Base-by-base conservation (phyloP, 2,888 invertebrate genomes). In the Coelinius sp. region DNA sequence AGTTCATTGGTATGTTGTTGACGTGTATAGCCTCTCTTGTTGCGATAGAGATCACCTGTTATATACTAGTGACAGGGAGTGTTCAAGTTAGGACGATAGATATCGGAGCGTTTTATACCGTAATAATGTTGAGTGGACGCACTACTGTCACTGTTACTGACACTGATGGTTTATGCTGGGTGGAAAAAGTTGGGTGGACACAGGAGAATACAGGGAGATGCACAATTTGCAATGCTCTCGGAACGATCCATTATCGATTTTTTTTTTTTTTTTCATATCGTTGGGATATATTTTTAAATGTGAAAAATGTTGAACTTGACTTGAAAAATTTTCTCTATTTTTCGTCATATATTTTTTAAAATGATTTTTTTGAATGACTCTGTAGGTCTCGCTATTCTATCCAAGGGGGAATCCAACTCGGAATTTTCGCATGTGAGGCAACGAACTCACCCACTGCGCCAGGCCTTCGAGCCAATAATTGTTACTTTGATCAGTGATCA, bases 21-120 rank as follows among this genome's bases (percentile, higher is more conserved):
- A 85, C 85, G 81, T 85, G 83, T 82, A 85, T 84, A 83, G 82
- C 83, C 82, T 17, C 85, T 84, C 38, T 73, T 64, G 71, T 41
- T 69, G 66, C 65, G 81, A 83, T 82, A 71, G 73, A 73, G 72
- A 78, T 78, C 75, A 71, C 27, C 71, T 53, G 49, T 65, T 68
- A 73, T 38, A 59, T 46, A 53, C 44, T 22, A 65, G 67, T 70
- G 70, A 76, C 70, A 74, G 65, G 35, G 38, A 49, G 64, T 64
- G 74, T 75, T 77, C 69, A 75, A 59, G 73, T 76, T 76, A 76
- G 79, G 75, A 77, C 80, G 82, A 84, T 83, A 79, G 82, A 83
- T 82, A 84, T 84, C 83, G 81, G 81, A 79, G 80, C 82, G 81
- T 80, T 85, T 85, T 81, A 63, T 63, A 63, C 81, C 83, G 82